Evolutionary conservation across 2,888 invertebrate genomes (phyloP), one percentile per base, ranked within the genome.

Genomic region (Drosophila nigricruria): DNA sequence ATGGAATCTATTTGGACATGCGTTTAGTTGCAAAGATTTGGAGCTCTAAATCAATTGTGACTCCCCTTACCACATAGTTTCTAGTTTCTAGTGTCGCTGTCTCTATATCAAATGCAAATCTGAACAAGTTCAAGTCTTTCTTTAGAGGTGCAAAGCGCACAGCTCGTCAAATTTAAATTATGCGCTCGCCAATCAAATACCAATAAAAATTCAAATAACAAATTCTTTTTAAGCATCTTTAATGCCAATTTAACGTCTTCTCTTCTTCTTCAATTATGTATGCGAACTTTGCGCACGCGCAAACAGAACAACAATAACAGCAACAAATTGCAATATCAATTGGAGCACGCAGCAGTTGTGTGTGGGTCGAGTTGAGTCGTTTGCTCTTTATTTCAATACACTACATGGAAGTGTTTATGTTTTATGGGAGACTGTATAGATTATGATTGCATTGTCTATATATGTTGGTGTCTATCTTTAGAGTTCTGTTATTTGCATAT

Each of bases 141-240:
- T 63, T 45, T 43, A 38, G 49, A 70, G 68, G 82, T 68, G 88
- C 79, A 88, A 76, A 72, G n/a, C 45, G 58, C 52, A 40, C 70
- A 66, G 67, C 65, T 74, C 63, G 74, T 85, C 49, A 72, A 82
- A 56, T 38, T 59, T 32, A 65, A 72, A 70, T 77, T 64, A 65
- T 70, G 54, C 61, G 66, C 63, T 60, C 54, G 36, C 12, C 38
- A 54, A 70, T 54, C 32, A 45, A 52, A 52, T 52, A 36, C 27
- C 43, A 42, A 47, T 64, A 42, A 69, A 58, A 73, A 27, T 18
- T 49, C 5, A n/a, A 49, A 58, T 36, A 64, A 50, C 52, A 54
- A 62, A 57, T 60, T 57, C 49, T 20, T 14, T 20, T 60, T 14
- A 50, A 65, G 65, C 49, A 38, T 52, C 70, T 65, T 43, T 43